Evolutionary conservation across 2,113 vertebrate species (phyloP).

Genomic region (Nansenia antarctica): DNA sequence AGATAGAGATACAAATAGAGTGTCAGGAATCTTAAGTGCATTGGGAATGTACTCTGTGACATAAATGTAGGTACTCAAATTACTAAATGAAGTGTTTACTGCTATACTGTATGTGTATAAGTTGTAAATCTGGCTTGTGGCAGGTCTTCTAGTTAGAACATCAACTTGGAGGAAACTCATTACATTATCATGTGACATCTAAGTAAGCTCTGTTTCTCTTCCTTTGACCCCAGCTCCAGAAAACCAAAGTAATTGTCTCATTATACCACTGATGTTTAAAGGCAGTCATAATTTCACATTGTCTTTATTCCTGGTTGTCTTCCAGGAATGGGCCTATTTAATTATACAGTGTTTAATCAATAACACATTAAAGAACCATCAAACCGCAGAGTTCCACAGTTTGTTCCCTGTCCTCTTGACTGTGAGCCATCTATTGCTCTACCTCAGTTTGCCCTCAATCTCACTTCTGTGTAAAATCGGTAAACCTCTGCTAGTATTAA

Average conservation of each 20-base stretch:
- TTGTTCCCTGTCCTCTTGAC: not conserved
- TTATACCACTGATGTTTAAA: conserved; percentile 6
- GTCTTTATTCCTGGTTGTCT: not conserved
- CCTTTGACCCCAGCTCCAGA: conserved; percentile 2
- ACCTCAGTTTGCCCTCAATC: not conserved
- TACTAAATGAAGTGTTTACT: not conserved
- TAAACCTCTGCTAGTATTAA: not conserved
- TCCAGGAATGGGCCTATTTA: conserved; percentile 32
- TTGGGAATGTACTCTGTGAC: not conserved
- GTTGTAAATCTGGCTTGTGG: not conserved
- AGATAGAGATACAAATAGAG: not conserved
- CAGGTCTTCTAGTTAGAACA: too few species aligned
- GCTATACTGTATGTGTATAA: not conserved
- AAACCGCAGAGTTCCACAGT: not conserved
- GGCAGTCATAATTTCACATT: conserved; percentile 23
- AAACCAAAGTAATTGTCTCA: conserved; percentile 16
- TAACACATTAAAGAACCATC: conserved; percentile 26
- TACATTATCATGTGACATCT: not conserved
- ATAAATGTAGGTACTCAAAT: not conserved
- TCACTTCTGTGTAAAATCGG: not conserved
- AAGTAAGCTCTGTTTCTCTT: not conserved
- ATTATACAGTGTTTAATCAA: conserved; percentile 26
- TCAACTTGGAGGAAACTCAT: not conserved
- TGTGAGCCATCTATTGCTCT: not conserved
- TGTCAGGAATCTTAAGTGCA: not conserved